Percentiles rank a stretch among this genome's conserved stretches.
Evolutionary conservation across 2,888 invertebrate species (phyloP).

Genomic region (Rapana venosa): DNA sequence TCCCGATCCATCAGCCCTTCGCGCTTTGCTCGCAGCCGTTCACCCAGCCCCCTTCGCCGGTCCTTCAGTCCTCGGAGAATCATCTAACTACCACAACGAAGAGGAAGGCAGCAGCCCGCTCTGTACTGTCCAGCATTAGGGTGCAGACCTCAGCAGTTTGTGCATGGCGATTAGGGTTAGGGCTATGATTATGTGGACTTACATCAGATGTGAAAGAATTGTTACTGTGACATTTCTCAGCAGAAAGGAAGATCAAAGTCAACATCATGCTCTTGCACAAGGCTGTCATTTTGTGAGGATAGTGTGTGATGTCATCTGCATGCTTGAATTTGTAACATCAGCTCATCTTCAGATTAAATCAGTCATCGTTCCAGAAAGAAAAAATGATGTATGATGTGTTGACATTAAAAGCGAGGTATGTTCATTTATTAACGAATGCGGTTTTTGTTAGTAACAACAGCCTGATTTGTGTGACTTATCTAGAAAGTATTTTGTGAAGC

Average conservation of each 20-base stretch:
- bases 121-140: not conserved
- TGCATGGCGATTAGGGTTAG: not conserved
- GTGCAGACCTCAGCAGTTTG: not conserved
- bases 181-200: not conserved
- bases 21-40: slow-evolving; percentile 55
- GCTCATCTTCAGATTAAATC: not conserved
- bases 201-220: not conserved
- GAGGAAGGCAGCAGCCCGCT: slow-evolving; percentile 34
- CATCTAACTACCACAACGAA: slow-evolving; percentile 28
- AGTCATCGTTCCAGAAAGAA: not conserved
- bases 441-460: not conserved
- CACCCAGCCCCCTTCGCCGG: slow-evolving; percentile 53
- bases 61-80: slow-evolving; percentile 50
- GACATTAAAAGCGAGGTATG: not conserved
- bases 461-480: not conserved
- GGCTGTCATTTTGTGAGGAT: not conserved
- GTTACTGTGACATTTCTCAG: not conserved
- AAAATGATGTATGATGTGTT: not conserved
- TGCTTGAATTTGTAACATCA: slow-evolving; percentile 1
- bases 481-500: not conserved
- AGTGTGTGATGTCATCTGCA: not conserved
- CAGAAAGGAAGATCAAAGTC: not conserved
- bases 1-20: slow-evolving; percentile 74
- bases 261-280: not conserved
- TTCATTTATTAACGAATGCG: not conserved